Conservation (phyloP, 2,113 vertebrate species). For the Pygoscelis adeliae region DNA sequence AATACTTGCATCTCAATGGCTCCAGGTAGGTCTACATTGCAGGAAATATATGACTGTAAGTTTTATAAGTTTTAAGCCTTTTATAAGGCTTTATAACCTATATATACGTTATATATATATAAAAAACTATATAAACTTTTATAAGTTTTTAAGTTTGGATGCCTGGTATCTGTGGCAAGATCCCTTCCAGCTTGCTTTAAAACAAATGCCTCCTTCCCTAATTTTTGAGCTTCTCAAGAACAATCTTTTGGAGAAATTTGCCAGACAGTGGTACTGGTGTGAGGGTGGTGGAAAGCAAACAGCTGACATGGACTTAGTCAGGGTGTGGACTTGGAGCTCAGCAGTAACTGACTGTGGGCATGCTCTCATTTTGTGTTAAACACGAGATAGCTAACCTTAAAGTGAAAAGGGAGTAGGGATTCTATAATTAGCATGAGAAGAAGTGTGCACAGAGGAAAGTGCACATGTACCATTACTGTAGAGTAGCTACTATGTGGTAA, state of each 20-base stretch:
- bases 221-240: neutral
- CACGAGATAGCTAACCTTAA: neutral
- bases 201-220: neutral
- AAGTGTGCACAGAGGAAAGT: neutral
- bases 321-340: neutral
- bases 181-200: neutral
- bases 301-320: neutral
- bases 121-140: neutral
- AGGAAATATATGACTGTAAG: neutral
- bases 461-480: accelerated
- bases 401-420: neutral
- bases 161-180: neutral
- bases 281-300: neutral
- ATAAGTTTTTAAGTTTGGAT: neutral
- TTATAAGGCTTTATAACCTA: too few species aligned
- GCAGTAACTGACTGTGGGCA: neutral
- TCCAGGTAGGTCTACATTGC: neutral
- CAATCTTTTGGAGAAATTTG: neutral
- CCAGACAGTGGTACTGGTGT: neutral
- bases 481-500: neutral
- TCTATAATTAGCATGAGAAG: neutral
- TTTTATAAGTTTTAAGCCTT: neutral
- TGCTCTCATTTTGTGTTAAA: neutral
- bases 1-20: neutral
- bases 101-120: too few species aligned